Evolutionary conservation across 2,888 invertebrate species (phyloP).

Genomic region (Pachycephus smyrnensis): DNA sequence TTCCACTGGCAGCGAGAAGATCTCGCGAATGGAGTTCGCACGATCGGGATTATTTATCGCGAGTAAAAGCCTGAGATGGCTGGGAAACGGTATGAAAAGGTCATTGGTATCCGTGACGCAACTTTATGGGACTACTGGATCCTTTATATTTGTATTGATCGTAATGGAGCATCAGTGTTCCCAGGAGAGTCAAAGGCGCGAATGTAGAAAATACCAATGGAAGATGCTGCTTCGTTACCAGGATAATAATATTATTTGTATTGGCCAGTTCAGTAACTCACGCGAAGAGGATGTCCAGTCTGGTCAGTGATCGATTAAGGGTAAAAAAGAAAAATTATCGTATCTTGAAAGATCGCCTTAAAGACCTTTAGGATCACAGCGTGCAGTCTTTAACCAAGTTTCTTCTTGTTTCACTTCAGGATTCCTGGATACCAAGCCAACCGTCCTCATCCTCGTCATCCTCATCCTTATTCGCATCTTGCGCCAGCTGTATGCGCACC

Average conservation of each 20-base stretch:
- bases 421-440: not conserved
- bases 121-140: slow-evolving; percentile 15
- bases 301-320: not conserved
- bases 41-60: slow-evolving; percentile 31
- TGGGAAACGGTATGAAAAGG: slow-evolving; percentile 41
- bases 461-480: not conserved
- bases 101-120: slow-evolving; percentile 38
- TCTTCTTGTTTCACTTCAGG: not conserved
- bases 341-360: not conserved
- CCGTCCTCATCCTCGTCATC: not conserved
- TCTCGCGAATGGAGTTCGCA: not conserved
- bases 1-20: not conserved
- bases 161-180: not conserved
- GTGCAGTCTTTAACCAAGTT: not conserved
- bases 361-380: not conserved
- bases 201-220: not conserved
- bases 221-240: too few species aligned
- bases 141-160: not conserved
- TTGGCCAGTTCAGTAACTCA: not conserved
- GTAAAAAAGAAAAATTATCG: not conserved
- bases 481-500: not conserved
- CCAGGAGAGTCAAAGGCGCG: not conserved
- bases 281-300: not conserved
- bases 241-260: too few species aligned
- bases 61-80: slow-evolving; percentile 47